These are phyloP conservation scores for Melanostigma gelatinosum DNA, from an alignment of 2,113 vertebrate species.

Conservation along the genomic window DNA sequence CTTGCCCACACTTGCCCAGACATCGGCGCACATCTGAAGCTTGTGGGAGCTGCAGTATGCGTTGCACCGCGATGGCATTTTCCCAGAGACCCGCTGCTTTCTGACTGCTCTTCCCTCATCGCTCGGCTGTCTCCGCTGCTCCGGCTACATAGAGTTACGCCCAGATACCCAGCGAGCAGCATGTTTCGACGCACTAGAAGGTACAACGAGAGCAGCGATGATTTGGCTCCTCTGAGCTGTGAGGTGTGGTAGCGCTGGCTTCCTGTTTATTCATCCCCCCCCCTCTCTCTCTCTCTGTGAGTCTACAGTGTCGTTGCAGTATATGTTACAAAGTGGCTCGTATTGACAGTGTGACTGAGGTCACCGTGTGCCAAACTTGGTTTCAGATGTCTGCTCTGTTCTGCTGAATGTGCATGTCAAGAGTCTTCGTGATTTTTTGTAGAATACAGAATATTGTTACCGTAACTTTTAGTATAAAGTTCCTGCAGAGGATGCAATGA, in stretches of 20 bases:
- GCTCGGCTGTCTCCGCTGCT: constrained; percentile 16
- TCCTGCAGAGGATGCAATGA: background rate
- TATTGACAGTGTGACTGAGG: constrained; percentile 11
- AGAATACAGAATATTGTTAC: background rate
- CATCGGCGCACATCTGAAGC: constrained; percentile 29
- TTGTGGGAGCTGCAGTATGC: constrained; percentile 26
- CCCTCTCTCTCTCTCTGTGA: background rate
- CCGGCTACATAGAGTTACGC: constrained; percentile 35
- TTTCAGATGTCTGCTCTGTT: constrained; percentile 33
- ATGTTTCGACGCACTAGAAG: constrained; percentile 77
- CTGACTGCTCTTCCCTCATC: constrained; percentile 26
- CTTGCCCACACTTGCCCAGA: constrained; percentile 47
- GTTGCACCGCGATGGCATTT: constrained; percentile 42
- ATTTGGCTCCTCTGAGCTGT: constrained; percentile 23
- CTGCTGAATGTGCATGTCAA: background rate
- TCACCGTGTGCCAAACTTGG: background rate
- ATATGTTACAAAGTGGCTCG: constrained; percentile 11
- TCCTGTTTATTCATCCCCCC: background rate
- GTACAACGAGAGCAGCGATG: constrained; percentile 27
- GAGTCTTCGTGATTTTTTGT: background rate
- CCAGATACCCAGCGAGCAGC: constrained; percentile 35
- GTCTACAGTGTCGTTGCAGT: constrained; percentile 18
- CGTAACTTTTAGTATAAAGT: background rate
- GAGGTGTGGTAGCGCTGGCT: constrained; percentile 22
- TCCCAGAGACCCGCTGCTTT: constrained; percentile 29